Conservation (phyloP, 2,113 vertebrate genomes). For the Crotophaga sulcirostris region DNA sequence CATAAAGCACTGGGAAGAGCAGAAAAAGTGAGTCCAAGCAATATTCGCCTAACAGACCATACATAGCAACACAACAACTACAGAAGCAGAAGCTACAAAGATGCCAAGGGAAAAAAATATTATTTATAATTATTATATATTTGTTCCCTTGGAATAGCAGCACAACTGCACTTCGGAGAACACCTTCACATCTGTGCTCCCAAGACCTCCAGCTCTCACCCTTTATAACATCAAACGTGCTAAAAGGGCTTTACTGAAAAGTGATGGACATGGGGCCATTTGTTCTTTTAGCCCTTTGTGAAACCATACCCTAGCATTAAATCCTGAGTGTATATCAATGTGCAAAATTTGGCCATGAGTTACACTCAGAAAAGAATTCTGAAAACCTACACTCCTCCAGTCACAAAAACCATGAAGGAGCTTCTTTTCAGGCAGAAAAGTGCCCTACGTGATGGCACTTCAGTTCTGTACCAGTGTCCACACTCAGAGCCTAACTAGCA, state of each 20-base stretch:
- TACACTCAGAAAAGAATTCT: background rate
- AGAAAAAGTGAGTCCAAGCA: background rate
- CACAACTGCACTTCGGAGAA: background rate
- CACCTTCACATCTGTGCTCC: background rate
- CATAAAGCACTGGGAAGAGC: conserved; percentile 61
- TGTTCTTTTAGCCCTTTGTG: background rate
- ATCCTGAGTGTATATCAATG: background rate
- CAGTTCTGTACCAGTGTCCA: rapidly evolving
- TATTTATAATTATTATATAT: too few relatives aligned
- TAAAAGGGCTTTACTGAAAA: background rate
- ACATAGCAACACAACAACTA: background rate
- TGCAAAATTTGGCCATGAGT: background rate
- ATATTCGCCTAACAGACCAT: rapidly evolving
- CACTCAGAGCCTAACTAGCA: background rate
- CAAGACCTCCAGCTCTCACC: background rate
- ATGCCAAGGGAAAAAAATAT: background rate
- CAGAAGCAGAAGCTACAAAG: background rate
- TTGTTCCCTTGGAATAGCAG: background rate
- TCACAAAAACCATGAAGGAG: background rate
- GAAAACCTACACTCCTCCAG: background rate
- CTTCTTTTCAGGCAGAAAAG: background rate
- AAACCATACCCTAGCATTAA: background rate
- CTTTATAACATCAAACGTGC: rapidly evolving
- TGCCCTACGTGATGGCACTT: background rate
- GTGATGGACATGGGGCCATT: rapidly evolving